phyloP scores from a whole-genome alignment of 2,113 vertebrate genomes.

The human region GRCh38 chr2:6805001-6805500 shows the following conservation, averaged over 20 bases:
- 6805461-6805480: no score
- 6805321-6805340: neutral
- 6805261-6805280: neutral
- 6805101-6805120: neutral
- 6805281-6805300: neutral
- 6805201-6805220: neutral
- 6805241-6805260: neutral
- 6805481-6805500: accelerated
- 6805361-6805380: neutral
- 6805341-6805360: neutral
- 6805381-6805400: neutral
- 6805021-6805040: neutral
- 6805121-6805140: neutral
- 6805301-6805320: neutral
- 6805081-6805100: neutral
- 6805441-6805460: no score
- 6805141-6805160: accelerated
- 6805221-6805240: neutral
- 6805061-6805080: neutral
- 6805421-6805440: neutral
- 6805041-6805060: neutral
- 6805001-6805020: neutral
- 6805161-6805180: neutral
- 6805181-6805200: accelerated
- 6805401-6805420: neutral